Evolutionary conservation across 2,113 vertebrate genomes (phyloP).

Genomic region (Alaudala cheleensis): DNA sequence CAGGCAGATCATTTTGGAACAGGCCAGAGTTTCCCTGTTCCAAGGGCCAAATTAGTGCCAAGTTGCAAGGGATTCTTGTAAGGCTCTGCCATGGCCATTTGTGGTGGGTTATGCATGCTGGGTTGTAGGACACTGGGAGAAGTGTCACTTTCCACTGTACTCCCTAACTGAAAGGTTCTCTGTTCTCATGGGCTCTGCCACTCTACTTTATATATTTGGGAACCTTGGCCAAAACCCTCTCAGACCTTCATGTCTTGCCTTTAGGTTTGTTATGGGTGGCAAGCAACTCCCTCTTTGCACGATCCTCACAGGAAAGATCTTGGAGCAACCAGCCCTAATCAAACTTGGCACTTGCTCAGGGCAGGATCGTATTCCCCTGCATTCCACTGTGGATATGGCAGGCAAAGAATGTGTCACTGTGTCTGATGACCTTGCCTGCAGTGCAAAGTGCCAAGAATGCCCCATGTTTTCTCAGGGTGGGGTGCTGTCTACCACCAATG

Average conservation of each 20-base stretch:
- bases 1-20: background rate
- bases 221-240: background rate
- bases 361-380: constrained; percentile 46
- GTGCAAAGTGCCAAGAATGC: constrained; percentile 67
- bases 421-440: constrained; percentile 69
- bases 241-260: background rate
- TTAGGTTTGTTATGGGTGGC: background rate
- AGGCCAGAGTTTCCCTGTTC: background rate
- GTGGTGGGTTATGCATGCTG: background rate
- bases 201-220: background rate
- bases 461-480: constrained; percentile 74
- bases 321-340: background rate
- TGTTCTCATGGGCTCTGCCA: background rate
- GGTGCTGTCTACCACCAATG: constrained; percentile 67
- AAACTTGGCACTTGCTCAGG: constrained; percentile 1
- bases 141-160: background rate
- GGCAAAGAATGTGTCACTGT: constrained; percentile 50
- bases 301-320: background rate
- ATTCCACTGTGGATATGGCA: constrained; percentile 34
- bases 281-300: background rate
- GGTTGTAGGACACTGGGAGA: background rate
- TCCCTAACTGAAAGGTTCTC: background rate
- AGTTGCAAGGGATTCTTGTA: background rate
- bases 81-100: background rate
- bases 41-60: background rate